phyloP scores from a whole-genome alignment of 1,140 invertebrate species.

The Pentalonia nigronervosa region DNA sequence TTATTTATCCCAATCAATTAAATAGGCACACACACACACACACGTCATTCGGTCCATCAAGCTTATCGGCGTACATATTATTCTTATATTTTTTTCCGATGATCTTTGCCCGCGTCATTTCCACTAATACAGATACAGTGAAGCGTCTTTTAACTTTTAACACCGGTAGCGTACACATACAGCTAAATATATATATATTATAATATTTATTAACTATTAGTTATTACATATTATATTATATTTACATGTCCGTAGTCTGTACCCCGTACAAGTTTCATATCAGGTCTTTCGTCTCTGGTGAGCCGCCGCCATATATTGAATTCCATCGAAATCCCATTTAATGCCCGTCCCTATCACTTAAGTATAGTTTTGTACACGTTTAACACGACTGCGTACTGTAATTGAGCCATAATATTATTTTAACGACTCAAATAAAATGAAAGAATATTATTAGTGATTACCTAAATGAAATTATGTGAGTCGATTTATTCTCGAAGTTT shows the following conservation, averaged over 20 bases:
- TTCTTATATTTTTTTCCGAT: neutral
- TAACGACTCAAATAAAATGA: neutral
- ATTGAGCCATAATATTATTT: neutral
- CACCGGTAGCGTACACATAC: neutral
- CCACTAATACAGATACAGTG: neutral
- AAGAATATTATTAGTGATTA: neutral
- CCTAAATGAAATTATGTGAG: neutral
- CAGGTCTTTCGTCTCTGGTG: neutral
- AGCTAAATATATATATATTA: neutral
- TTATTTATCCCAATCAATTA: slow-evolving; percentile 10
- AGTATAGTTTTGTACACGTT: neutral
- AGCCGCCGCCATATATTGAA: neutral
- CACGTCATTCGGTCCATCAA: neutral
- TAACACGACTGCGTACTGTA: neutral
- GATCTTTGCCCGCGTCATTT: neutral
- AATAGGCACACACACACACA: neutral
- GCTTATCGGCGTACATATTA: neutral
- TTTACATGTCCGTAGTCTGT: neutral
- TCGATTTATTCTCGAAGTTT: neutral
- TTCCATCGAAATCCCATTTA: neutral
- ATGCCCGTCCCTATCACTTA: neutral
- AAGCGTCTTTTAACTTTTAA: neutral
- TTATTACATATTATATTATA: neutral
- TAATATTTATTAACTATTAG: neutral
- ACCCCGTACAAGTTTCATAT: neutral